Base-by-base conservation (phyloP, 2,797 vertebrate genomes). In the Macropodus opercularis region DNA sequence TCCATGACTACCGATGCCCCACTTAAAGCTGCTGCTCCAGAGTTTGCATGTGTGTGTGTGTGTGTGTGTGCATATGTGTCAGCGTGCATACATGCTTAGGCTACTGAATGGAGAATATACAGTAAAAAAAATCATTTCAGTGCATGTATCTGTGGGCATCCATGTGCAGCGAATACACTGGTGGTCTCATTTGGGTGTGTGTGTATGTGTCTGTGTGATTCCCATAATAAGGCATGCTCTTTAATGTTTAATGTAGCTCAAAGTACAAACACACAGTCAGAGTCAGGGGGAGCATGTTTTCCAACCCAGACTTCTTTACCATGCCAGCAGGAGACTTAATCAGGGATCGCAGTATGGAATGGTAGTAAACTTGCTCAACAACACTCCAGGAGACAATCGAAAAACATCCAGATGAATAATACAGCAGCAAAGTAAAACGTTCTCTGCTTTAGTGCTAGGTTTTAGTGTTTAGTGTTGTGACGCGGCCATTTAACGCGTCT, bases 1-100 rank as follows among this genome's bases (percentile, higher is more conserved):
- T 85, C 89, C 85, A 91, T 91, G 90, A 60, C 89, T 66, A 91
- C 90, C 31, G 21, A 79, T 90, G 87, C 79, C 87, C 90, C 88
- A 90, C 81, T 91, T 90, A 84, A 88, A 87, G 73, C 78, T 69
- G 72, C 80, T 68, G 76, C 77, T 84, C 63, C 47, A 39, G 62
- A 73, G 73, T 81, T 69, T 74, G 52, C 65, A 57, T 27, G 46
- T 46, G 27, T 49, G 4, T 69, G 63, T n/a, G n/a, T n/a, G 52
- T 67, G 60, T 27, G 46, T 46, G 27, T 49, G 4, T 69, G 63
- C 39, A 55, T 59, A 62, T 49, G 52, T 64, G 49, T 66, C 61
- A 34, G 52, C 11, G 40, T 48, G 19, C 46, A 62, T 22, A 17
- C 49, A 53, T 50, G 31, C 59, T 9, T 22, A 51, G 21, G 46